Conservation (phyloP, 1,140 invertebrate genomes). For the Chrysomallon squamiferum region DNA sequence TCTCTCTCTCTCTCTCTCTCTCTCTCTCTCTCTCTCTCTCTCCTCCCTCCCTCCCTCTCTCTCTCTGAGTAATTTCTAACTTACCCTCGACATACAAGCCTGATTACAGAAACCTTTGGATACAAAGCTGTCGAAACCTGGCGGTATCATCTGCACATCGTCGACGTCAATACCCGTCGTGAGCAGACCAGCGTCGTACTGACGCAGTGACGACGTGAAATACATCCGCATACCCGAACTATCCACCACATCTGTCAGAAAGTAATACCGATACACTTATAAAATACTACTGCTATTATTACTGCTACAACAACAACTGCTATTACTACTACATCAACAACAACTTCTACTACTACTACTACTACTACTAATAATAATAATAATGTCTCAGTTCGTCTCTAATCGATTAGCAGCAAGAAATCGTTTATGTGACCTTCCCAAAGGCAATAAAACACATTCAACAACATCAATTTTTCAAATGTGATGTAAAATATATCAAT, state of each 20-base stretch:
- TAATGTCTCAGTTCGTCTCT: neutral
- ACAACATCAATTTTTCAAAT: no score
- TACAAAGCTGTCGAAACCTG: conserved; percentile 2
- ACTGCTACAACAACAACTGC: no score
- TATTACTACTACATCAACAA: neutral
- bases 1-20: no score
- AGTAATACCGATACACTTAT: neutral
- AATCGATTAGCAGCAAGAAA: neutral
- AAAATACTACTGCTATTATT: no score
- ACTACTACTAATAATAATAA: neutral
- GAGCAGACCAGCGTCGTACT: conserved; percentile 21
- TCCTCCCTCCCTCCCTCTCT: no score
- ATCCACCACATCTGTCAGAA: conserved; percentile 18
- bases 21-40: no score
- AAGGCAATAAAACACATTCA: no score
- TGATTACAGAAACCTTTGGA: conserved; percentile 13
- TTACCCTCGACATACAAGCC: conserved; percentile 14
- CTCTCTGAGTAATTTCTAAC: no score
- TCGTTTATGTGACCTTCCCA: neutral
- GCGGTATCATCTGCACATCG: conserved; percentile 15
- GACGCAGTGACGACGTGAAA: conserved; percentile 11
- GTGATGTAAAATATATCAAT: no score
- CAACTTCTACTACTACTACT: neutral
- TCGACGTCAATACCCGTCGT: conserved; percentile 11
- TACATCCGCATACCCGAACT: conserved; percentile 21